These are phyloP conservation scores for Rhea pennata DNA, from an alignment of 2,113 vertebrate genomes.

Conservation along the genomic window DNA sequence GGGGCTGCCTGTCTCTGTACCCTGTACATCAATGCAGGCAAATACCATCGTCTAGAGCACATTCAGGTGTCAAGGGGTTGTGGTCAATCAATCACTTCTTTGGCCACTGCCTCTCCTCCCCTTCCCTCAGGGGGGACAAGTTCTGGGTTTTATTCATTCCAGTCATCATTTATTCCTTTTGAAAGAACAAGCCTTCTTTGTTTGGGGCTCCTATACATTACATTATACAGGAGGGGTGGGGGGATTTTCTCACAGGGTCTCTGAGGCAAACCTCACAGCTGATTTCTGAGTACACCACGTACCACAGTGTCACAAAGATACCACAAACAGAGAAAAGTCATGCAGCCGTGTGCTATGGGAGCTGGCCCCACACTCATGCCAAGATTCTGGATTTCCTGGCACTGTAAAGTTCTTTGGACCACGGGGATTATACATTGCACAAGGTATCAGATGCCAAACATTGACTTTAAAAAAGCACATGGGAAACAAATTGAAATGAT, in stretches of 20 bases:
- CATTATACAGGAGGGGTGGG: not conserved
- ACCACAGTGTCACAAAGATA: not conserved
- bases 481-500: conserved; percentile 31
- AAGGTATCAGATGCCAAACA: conserved; percentile 29
- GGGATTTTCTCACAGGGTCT: conserved; percentile 17
- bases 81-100: not conserved
- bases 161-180: not conserved
- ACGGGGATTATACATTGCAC: conserved; percentile 37
- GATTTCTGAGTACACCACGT: not conserved
- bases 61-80: not conserved
- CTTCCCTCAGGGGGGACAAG: not conserved
- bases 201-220: not conserved
- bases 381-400: conserved; percentile 60
- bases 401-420: not conserved
- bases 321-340: not conserved
- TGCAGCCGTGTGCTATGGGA: conserved; percentile 8
- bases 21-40: not conserved
- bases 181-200: conserved; percentile 49
- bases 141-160: not conserved
- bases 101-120: not conserved
- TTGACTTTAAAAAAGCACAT: not conserved
- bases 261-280: not conserved
- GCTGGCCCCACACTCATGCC: conserved; percentile 33
- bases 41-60: not conserved
- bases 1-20: not conserved